These are phyloP conservation scores for Loxodonta africana DNA, from an alignment of 2,113 vertebrate species.

Conservation along the genomic window DNA sequence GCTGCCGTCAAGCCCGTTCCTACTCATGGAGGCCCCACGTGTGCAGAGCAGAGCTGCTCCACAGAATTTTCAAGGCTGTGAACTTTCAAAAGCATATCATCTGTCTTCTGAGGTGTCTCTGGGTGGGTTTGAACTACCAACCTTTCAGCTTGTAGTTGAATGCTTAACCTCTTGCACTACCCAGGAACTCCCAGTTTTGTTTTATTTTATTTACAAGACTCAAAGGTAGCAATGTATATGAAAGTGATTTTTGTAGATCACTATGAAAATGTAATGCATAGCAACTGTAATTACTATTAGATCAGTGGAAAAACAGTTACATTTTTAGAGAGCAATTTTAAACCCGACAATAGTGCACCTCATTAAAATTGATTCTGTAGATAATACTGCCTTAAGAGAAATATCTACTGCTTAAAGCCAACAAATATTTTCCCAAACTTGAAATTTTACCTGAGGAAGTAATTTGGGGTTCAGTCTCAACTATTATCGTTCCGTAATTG, in stretches of 20 bases:
- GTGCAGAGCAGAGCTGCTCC: not conserved
- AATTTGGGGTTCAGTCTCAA: not conserved
- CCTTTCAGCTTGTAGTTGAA: not conserved
- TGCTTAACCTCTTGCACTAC: not conserved
- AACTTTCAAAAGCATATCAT: not conserved
- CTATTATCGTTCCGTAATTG: not conserved
- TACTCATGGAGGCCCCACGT: not conserved
- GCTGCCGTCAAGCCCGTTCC: not conserved
- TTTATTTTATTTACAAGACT: not conserved
- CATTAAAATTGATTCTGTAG: not conserved
- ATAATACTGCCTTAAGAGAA: not conserved
- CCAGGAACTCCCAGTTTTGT: too few species aligned
- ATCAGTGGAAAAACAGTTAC: not conserved
- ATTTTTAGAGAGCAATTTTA: conserved; percentile 13
- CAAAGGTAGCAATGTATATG: not conserved
- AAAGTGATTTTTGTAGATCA: not conserved
- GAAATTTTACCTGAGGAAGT: not conserved
- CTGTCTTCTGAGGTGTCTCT: not conserved
- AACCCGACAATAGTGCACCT: not conserved
- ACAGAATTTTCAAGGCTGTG: not conserved
- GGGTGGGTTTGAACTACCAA: not conserved
- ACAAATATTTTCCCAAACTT: not conserved
- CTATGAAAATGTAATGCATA: not conserved
- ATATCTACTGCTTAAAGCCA: not conserved
- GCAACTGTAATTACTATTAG: conserved; percentile 36